These are phyloP conservation scores for Zaprionus inermis DNA, from an alignment of 1,140 invertebrate genomes.

Conservation along the genomic window DNA sequence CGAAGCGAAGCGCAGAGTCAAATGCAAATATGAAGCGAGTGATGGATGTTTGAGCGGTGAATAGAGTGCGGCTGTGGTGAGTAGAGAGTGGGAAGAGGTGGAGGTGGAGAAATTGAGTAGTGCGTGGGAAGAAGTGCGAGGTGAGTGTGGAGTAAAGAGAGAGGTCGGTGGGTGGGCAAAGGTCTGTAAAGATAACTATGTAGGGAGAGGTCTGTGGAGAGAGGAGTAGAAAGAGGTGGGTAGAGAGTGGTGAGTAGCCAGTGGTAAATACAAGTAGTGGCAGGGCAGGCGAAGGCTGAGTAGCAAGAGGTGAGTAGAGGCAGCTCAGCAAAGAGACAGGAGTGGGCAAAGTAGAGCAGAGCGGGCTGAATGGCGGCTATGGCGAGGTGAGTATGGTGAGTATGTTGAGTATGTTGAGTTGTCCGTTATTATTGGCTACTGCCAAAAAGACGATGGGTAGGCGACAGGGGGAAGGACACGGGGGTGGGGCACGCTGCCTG, in stretches of 20 bases:
- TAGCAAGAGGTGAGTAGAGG: not conserved
- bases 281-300: not conserved
- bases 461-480: constrained; percentile 19
- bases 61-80: not conserved
- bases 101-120: not conserved
- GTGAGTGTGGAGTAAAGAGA: not conserved
- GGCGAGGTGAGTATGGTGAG: not conserved
- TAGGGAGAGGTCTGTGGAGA: constrained; percentile 8
- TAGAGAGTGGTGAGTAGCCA: too few relatives aligned
- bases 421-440: constrained; percentile 70
- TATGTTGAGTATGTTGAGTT: constrained; percentile 6
- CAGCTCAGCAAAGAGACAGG: not conserved
- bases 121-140: not conserved
- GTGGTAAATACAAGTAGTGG: not conserved
- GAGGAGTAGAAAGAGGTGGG: too few relatives aligned
- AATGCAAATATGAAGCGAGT: constrained; percentile 68
- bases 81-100: not conserved
- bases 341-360: not conserved
- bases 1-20: constrained; percentile 53
- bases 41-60: constrained; percentile 26
- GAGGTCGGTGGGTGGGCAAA: not conserved
- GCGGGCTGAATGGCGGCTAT: not conserved
- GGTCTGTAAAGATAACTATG: too few relatives aligned
- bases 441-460: not conserved
- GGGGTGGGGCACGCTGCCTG: constrained; percentile 37